A percentile compares a stretch with the other conserved stretches of the same genome.
phyloP scores from a whole-genome alignment of 2,797 vertebrate genomes.

The Spondyliosoma cantharus region DNA sequence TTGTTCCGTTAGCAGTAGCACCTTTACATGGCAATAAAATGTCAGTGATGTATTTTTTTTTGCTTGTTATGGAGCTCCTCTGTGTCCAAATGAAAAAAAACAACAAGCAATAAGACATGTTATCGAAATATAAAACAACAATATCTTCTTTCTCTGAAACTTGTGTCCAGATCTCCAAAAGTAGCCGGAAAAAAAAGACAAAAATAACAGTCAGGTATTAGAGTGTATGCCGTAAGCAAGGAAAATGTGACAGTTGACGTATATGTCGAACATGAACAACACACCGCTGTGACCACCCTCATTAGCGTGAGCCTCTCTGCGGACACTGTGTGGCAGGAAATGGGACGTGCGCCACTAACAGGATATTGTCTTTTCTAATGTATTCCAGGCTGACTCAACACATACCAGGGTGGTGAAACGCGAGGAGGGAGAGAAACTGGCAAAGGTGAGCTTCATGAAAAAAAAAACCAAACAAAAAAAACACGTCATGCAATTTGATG shows the following conservation, averaged over 20 bases:
- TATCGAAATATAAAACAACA: not conserved
- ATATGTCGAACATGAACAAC: not conserved
- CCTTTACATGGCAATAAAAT: not conserved
- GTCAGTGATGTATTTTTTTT: not conserved
- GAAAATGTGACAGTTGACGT: not conserved
- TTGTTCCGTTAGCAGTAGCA: not conserved
- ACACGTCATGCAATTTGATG: not conserved
- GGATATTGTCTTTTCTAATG: not conserved
- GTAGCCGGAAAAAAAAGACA: not conserved
- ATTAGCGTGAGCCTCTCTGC: not conserved
- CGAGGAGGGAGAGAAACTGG: slow-evolving; percentile 94
- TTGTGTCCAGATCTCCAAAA: not conserved
- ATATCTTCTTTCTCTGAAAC: not conserved
- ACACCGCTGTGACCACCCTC: not conserved
- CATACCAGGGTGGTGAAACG: slow-evolving; percentile 91
- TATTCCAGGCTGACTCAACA: slow-evolving; percentile 89
- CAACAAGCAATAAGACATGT: not conserved
- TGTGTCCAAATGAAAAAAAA: not conserved
- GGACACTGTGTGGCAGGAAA: not conserved
- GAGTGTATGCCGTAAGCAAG: not conserved
- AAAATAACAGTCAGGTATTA: not conserved
- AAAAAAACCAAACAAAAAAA: no score
- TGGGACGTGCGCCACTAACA: slow-evolving; percentile 1
- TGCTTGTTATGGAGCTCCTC: not conserved
- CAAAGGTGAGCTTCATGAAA: slow-evolving; percentile 84